These are phyloP conservation scores for Pachycephus smyrnensis DNA, from an alignment of 2,888 invertebrate species.

Conservation along the genomic window DNA sequence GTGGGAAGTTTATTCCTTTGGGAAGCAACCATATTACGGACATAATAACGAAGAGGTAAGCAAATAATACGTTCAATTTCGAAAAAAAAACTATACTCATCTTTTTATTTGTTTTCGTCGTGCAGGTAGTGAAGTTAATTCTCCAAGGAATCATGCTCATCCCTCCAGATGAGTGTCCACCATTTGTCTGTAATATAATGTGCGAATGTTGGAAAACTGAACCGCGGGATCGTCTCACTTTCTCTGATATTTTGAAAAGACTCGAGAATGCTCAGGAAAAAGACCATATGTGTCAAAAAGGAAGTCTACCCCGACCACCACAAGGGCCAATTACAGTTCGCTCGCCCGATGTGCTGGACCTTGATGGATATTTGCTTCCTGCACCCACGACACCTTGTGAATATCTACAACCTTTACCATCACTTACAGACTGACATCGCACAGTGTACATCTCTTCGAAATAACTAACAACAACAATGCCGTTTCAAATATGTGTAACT, in stretches of 20 bases:
- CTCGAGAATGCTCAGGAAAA: slow-evolving; percentile 69
- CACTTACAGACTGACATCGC: slow-evolving; percentile 8
- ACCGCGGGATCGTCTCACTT: slow-evolving; percentile 80
- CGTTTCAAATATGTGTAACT: no score
- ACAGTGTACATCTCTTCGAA: no score
- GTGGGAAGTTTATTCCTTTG: slow-evolving; percentile 94
- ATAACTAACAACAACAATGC: no score
- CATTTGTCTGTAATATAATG: slow-evolving; percentile 81
- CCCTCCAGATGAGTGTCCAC: slow-evolving; percentile 83
- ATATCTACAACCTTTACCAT: slow-evolving; percentile 72
- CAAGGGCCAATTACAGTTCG: slow-evolving; percentile 69
- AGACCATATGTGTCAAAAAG: slow-evolving; percentile 35
- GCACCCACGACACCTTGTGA: slow-evolving; percentile 70
- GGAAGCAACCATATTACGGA: slow-evolving; percentile 94
- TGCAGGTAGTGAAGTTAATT: slow-evolving; percentile 80
- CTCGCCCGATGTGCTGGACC: slow-evolving; percentile 71
- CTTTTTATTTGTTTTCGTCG: no score
- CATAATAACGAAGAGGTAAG: slow-evolving; percentile 85
- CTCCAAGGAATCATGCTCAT: slow-evolving; percentile 83
- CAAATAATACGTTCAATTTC: not conserved
- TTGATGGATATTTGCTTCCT: slow-evolving; percentile 78
- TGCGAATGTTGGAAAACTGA: slow-evolving; percentile 85
- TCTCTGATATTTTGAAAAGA: slow-evolving; percentile 77
- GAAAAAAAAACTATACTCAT: not conserved
- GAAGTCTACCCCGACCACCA: slow-evolving; percentile 68